Evolutionary conservation across 2,797 vertebrate species (phyloP).

Genomic region (Crax fasciolata): DNA sequence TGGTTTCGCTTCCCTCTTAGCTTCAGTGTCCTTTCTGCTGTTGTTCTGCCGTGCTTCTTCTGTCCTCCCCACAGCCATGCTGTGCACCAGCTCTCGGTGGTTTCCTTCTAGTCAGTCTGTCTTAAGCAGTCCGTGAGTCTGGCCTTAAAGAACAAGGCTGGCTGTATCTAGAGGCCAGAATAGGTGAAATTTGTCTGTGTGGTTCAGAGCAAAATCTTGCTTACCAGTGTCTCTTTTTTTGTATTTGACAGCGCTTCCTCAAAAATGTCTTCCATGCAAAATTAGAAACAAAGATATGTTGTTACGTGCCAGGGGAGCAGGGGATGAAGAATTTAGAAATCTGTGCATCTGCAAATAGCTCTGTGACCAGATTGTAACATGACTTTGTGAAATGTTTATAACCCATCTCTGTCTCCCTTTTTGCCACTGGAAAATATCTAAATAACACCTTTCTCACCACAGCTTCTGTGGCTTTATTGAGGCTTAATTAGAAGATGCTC

Average conservation of each 20-base stretch:
- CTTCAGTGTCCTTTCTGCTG: neutral
- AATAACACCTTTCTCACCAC: constrained; percentile 38
- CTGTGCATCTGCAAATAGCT: constrained; percentile 26
- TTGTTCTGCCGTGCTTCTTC: neutral
- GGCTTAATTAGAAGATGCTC: constrained; percentile 40
- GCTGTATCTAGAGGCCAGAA: neutral
- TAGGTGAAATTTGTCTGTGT: neutral
- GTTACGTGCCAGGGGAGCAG: neutral
- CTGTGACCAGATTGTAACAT: constrained; percentile 13
- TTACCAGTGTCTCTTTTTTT: neutral
- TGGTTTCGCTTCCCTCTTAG: neutral
- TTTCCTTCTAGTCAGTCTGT: neutral
- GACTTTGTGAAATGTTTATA: constrained; percentile 31
- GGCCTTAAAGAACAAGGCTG: neutral
- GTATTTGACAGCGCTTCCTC: neutral
- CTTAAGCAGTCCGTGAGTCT: neutral
- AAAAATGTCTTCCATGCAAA: neutral
- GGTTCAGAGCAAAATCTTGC: neutral
- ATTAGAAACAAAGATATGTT: constrained; percentile 3
- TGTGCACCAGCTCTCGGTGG: neutral
- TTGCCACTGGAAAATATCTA: neutral
- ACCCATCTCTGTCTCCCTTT: neutral
- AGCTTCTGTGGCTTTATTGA: neutral
- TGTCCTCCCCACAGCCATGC: neutral
- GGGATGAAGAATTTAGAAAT: constrained; percentile 16